Base-by-base conservation (phyloP, 53 echinoderm and acorn worm genomes). In the Apostichopus leukothele region DNA sequence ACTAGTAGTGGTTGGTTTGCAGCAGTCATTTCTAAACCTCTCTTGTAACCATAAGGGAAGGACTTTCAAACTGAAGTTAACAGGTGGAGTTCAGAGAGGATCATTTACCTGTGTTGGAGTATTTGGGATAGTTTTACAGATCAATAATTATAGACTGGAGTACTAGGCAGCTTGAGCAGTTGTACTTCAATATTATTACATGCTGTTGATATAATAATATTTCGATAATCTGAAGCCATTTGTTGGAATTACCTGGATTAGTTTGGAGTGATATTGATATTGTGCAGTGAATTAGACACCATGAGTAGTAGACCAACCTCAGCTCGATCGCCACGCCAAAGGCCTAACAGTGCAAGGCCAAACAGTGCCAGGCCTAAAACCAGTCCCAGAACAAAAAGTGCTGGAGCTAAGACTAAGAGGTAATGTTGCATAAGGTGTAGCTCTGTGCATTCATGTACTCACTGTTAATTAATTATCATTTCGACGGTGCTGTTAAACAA, bases 331-430 rank as follows among this genome's bases (percentile, higher is more conserved):
- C 84, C 84, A 11, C 84, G 84, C n/a, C 81, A 88, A n/a, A 80
- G 91, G 71, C 52, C 68, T 53, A 73, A 88, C 76, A 93, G 93
- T 86, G 76, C 63, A 50, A 63, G 63, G 75, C 94, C 94, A 55
- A 89, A 90, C 61, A 94, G 94, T 78, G 92, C 92, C 77, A 93
- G 91, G 60, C 92, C 92, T 5, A 84, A 90, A 52, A 79, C 78
- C 66, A 92, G 92, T 80, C 92, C 92, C 5, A 74, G 88, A 39
- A 51, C 79, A 16, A 92, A 92, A 86, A 86, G 74, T 73, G 73
- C 86, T 71, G 86, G 71, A 86, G 74, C 86, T 86, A 74, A 39
- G 39, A 39, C 39, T 39, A 39, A 60, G 55, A 84, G 84, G 84
- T 84, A 84, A 84, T 60, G 63, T 84, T 25, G 51, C 18, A 25